Percentiles rank a stretch among this genome's conserved stretches.
Evolutionary conservation across 2,888 invertebrate genomes (phyloP).

Genomic region (Ornithoptera alexandrae): DNA sequence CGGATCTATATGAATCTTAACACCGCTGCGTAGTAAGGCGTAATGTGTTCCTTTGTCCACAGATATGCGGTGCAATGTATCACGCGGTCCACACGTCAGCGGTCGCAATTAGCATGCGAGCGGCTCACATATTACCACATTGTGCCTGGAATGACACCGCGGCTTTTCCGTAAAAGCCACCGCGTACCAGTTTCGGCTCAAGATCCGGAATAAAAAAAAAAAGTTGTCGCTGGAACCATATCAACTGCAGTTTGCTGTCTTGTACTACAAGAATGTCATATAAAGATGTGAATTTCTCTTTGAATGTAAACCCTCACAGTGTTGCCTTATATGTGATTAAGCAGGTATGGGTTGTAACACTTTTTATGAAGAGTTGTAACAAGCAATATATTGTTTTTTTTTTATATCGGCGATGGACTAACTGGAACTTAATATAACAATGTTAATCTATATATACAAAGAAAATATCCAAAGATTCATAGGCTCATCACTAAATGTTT

Average conservation of each 20-base stretch:
- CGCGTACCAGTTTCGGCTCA: conserved; percentile 22
- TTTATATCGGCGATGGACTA: too few relatives aligned
- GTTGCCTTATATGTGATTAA: not conserved
- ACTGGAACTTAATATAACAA: too few relatives aligned
- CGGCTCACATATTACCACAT: conserved; percentile 19
- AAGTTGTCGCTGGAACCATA: conserved; percentile 1
- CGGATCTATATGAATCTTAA: not conserved
- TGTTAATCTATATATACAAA: too few relatives aligned
- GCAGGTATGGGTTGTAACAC: not conserved
- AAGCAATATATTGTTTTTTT: too few relatives aligned
- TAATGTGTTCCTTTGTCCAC: conserved; percentile 20
- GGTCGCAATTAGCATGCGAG: conserved; percentile 24
- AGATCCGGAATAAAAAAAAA: conserved; percentile 20
- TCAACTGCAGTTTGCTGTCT: not conserved
- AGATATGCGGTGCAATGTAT: conserved; percentile 20
- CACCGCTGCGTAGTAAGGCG: conserved; percentile 8
- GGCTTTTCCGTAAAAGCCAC: conserved; percentile 25
- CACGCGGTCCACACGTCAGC: conserved; percentile 20
- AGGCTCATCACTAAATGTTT: too few relatives aligned
- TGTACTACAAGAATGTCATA: not conserved
- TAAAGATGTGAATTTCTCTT: not conserved
- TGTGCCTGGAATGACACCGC: conserved; percentile 11
- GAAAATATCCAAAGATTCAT: too few relatives aligned
- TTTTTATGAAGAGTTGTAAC: not conserved
- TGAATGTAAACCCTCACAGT: not conserved